A percentile compares a stretch with the other conserved stretches of the same genome.
These are phyloP conservation scores for Labeo rohita DNA, from an alignment of 2,113 vertebrate genomes.

Conservation along the genomic window DNA sequence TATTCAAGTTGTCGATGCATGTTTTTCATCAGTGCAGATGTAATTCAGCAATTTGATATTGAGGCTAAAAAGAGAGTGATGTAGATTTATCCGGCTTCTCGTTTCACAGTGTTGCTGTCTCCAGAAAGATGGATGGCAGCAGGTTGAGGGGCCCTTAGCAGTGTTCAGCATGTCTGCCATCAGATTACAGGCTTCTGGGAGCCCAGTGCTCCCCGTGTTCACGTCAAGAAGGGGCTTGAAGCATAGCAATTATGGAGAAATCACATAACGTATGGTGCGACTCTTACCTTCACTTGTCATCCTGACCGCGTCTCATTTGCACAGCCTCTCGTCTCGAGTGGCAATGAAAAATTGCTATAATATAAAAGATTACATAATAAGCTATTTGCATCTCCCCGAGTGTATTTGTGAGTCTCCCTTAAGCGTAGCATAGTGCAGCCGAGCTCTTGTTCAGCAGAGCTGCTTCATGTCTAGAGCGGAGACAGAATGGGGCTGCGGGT, in stretches of 20 bases:
- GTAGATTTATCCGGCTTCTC: constrained; percentile 55
- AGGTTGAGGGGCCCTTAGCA: constrained; percentile 56
- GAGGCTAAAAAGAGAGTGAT: constrained; percentile 17
- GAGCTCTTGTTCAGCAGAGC: constrained; percentile 27
- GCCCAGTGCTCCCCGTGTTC: constrained; percentile 67
- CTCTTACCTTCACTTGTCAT: constrained; percentile 64
- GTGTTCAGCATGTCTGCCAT: constrained; percentile 68
- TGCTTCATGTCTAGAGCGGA: constrained; percentile 46
- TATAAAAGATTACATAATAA: constrained; percentile 59
- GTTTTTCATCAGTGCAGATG: not conserved
- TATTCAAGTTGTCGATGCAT: not conserved
- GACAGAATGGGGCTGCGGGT: constrained; percentile 51
- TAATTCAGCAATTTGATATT: not conserved
- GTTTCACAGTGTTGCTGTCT: constrained; percentile 69
- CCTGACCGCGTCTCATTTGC: constrained; percentile 49
- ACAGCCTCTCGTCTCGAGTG: constrained; percentile 53
- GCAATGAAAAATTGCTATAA: constrained; percentile 54
- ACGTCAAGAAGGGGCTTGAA: constrained; percentile 48
- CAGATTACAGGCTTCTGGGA: constrained; percentile 70
- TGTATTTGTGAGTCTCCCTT: constrained; percentile 42
- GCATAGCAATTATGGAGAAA: constrained; percentile 66
- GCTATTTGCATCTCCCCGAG: constrained; percentile 50
- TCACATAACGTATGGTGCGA: constrained; percentile 46
- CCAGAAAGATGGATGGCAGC: constrained; percentile 71
- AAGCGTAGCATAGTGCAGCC: constrained; percentile 38